Evolutionary conservation across 1,140 invertebrate genomes (phyloP).

Genomic region (Eufriesea mexicana): DNA sequence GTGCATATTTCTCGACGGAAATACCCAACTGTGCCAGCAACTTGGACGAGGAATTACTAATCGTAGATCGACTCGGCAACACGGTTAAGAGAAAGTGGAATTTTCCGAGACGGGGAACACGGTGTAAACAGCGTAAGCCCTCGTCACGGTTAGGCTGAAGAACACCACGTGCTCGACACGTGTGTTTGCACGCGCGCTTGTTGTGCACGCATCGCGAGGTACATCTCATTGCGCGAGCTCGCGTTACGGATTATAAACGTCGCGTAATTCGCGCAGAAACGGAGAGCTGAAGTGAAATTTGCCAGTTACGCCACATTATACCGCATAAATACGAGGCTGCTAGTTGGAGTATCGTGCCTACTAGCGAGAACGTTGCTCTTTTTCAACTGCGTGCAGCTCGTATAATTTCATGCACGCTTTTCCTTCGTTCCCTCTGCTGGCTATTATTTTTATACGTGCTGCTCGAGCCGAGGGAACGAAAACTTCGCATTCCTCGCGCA

Average conservation of each 20-base stretch:
- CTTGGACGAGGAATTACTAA: constrained; percentile 23
- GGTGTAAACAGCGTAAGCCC: constrained; percentile 12
- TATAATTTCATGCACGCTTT: not conserved
- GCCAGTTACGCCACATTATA: constrained; percentile 46
- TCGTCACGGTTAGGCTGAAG: not conserved
- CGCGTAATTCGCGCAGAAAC: constrained; percentile 37
- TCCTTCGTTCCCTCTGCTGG: not conserved
- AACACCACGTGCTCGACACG: constrained; percentile 12
- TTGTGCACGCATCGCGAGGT: constrained; percentile 11
- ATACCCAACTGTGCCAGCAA: not conserved
- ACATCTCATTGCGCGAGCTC: constrained; percentile 17
- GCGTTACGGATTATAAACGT: constrained; percentile 54
- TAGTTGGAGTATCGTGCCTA: not conserved
- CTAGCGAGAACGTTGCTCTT: not conserved
- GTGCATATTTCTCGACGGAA: not conserved
- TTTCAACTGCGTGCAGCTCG: not conserved
- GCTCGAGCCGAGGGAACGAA: not conserved
- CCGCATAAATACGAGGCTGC: constrained; percentile 13
- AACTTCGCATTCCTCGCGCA: not conserved
- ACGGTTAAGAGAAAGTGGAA: constrained; percentile 31
- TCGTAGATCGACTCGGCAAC: not conserved
- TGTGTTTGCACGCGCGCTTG: constrained; percentile 36
- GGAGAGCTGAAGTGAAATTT: constrained; percentile 33
- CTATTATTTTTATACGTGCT: not conserved
- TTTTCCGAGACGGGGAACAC: constrained; percentile 22